Conservation (phyloP, 2,113 vertebrate species). For the Falcunculus frontatus region DNA sequence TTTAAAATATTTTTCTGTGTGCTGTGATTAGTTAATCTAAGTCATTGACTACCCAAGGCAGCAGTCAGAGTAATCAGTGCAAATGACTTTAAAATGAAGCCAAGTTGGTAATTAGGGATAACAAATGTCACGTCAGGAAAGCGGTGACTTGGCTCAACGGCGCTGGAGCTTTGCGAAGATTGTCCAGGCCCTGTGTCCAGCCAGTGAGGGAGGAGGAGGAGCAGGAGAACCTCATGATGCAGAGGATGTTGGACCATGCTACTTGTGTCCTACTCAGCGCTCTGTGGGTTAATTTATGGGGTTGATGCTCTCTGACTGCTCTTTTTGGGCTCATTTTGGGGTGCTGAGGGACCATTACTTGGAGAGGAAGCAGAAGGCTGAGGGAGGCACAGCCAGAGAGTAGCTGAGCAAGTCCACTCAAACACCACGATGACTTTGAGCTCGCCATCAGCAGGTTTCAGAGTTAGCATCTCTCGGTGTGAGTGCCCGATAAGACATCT, state of each 20-base stretch:
- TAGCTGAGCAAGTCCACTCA: accelerated
- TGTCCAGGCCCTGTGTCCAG: not conserved
- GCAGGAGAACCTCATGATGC: not conserved
- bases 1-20: constrained; percentile 12
- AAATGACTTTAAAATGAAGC: constrained; percentile 53
- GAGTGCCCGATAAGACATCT: not conserved
- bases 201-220: not conserved
- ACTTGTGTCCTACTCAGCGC: accelerated
- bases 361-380: not conserved
- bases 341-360: not conserved
- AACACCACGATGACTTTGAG: not conserved
- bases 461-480: not conserved
- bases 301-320: not conserved
- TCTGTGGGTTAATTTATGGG: not conserved
- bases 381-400: not conserved
- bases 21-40: constrained; percentile 58
- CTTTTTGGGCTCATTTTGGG: not conserved
- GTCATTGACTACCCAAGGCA: constrained; percentile 54
- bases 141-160: not conserved
- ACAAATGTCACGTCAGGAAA: not conserved
- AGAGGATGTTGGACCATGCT: not conserved
- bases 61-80: constrained; percentile 19
- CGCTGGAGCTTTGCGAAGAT: not conserved
- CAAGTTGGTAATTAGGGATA: constrained; percentile 7
- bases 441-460: not conserved